Percentiles rank a stretch among this genome's conserved stretches.
Evolutionary conservation across 2,113 vertebrate species (phyloP).

Genomic region (Rhea pennata): DNA sequence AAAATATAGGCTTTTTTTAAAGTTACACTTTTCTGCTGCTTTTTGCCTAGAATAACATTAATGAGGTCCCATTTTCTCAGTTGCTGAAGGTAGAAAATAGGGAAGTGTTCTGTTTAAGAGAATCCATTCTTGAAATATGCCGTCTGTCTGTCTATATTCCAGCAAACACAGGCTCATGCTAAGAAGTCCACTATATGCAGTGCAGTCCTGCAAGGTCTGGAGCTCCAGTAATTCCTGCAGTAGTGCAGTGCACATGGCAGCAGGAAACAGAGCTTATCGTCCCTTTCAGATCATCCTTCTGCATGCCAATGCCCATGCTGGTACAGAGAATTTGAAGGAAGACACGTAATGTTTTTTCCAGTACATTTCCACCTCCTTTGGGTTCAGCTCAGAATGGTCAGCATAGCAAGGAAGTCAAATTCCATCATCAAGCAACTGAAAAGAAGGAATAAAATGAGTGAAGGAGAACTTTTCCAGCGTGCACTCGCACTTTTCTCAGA

Average conservation of each 20-base stretch:
- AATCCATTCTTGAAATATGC: neutral
- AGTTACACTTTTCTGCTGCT: constrained; percentile 53
- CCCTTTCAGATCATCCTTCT: neutral
- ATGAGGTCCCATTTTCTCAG: constrained; percentile 47
- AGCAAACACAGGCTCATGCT: neutral
- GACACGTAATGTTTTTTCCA: accelerated
- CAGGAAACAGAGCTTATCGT: neutral
- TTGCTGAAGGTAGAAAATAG: constrained; percentile 33
- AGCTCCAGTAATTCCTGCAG: accelerated
- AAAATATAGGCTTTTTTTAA: constrained; percentile 45
- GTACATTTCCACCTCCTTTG: neutral
- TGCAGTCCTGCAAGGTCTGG: accelerated
- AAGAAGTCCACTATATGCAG: neutral
- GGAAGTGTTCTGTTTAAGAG: constrained; percentile 23
- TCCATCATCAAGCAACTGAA: neutral
- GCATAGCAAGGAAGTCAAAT: neutral
- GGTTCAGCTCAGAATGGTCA: accelerated
- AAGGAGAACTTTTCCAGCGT: neutral
- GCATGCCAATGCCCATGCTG: accelerated
- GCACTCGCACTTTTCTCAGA: neutral
- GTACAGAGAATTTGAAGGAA: neutral
- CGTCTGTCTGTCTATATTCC: neutral
- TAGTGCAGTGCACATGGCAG: accelerated
- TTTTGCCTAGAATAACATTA: constrained; percentile 64
- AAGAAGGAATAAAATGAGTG: neutral